phyloP scores from a whole-genome alignment of 2,888 invertebrate species.

The Eupithecia subfuscata region DNA sequence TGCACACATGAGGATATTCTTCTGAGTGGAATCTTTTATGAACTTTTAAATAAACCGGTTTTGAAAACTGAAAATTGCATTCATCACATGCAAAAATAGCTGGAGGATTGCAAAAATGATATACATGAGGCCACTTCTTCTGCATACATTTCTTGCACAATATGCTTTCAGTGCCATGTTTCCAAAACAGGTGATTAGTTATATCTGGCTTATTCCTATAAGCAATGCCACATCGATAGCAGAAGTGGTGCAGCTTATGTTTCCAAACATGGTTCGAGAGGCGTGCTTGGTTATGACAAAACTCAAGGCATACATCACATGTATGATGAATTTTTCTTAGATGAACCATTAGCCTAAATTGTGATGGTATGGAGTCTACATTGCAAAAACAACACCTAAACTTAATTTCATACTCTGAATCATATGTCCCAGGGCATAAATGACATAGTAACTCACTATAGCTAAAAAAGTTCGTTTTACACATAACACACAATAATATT shows the following conservation, averaged over 20 bases:
- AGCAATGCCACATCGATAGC: conserved; percentile 94
- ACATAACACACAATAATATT: conserved; percentile 93
- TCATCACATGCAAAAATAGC: conserved; percentile 91
- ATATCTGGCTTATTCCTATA: conserved; percentile 95
- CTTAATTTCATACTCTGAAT: conserved; percentile 86
- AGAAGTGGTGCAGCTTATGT: conserved; percentile 93
- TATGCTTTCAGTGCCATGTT: conserved; percentile 95
- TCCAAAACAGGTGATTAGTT: conserved; percentile 95
- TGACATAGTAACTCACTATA: conserved; percentile 95
- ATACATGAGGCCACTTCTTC: conserved; percentile 96
- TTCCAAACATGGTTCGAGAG: conserved; percentile 95
- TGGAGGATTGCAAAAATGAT: conserved; percentile 95
- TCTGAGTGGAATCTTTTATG: conserved; percentile 91
- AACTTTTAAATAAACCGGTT: conserved; percentile 91
- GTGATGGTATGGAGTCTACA: conserved; percentile 90
- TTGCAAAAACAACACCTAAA: conserved; percentile 94
- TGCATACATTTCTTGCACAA: conserved; percentile 93
- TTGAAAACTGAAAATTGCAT: conserved; percentile 89
- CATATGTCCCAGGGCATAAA: conserved; percentile 92
- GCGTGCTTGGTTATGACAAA: conserved; percentile 90
- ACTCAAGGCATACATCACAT: conserved; percentile 94
- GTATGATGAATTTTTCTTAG: conserved; percentile 92
- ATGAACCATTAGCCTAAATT: conserved; percentile 95
- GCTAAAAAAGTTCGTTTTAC: conserved; percentile 93
- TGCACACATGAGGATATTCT: conserved; percentile 89